Conservation (phyloP, 2,797 vertebrate species). For the Epinephelus awoara region DNA sequence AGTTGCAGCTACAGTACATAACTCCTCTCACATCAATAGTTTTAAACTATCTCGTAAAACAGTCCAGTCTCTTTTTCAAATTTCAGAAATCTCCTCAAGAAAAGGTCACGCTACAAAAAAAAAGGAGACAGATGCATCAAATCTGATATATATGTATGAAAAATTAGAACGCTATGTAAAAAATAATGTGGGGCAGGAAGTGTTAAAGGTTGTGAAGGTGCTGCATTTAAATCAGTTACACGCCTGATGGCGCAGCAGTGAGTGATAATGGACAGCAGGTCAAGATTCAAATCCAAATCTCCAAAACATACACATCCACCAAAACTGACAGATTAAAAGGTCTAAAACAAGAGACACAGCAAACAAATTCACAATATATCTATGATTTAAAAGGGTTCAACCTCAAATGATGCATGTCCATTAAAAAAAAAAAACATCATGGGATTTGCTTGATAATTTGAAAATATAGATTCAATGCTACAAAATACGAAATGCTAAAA, state of each 20-base stretch:
- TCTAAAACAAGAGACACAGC: conserved; percentile 65
- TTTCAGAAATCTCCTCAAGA: conserved; percentile 66
- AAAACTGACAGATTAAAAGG: conserved; percentile 24
- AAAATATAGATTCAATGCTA: conserved; percentile 47
- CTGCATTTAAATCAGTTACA: conserved; percentile 67
- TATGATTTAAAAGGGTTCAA: conserved; percentile 36
- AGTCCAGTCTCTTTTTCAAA: conserved; percentile 70
- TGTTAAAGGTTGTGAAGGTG: conserved; percentile 79
- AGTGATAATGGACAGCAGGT: conserved; percentile 51
- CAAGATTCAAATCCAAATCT: conserved; percentile 39
- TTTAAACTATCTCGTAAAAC: conserved; percentile 74
- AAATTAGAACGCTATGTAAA: conserved; percentile 82
- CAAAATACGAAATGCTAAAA: conserved; percentile 37
- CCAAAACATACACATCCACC: conserved; percentile 50
- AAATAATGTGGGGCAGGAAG: conserved; percentile 82
- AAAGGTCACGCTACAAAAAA: conserved; percentile 72
- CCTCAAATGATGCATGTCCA: conserved; percentile 27
- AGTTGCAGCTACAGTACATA: conserved; percentile 81
- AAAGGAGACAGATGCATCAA: conserved; percentile 74
- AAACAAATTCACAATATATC: conserved; percentile 58
- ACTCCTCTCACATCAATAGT: conserved; percentile 71
- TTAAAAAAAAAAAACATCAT: conserved; percentile 17
- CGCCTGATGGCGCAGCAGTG: conserved; percentile 34
- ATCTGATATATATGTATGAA: conserved; percentile 79
- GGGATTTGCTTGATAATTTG: conserved; percentile 14